These are phyloP conservation scores for Holacanthus passer DNA, from an alignment of 2,113 vertebrate species.

Conservation along the genomic window DNA sequence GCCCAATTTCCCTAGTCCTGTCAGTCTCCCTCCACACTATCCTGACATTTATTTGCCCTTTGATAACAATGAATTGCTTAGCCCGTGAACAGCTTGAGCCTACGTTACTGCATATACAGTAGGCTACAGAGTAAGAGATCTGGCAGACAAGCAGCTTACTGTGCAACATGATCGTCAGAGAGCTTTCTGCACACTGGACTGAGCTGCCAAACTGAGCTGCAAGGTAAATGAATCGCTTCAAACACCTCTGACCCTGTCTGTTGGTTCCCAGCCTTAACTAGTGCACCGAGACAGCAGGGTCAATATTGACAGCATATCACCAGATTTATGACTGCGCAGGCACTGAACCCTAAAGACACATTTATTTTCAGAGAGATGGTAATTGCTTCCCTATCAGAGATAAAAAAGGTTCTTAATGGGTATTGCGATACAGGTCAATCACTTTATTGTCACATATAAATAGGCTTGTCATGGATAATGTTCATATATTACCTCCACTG, in stretches of 20 bases:
- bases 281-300: slow-evolving; percentile 22
- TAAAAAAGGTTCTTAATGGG: slow-evolving; percentile 65
- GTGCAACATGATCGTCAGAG: neutral
- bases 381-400: slow-evolving; percentile 57
- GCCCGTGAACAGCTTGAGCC: slow-evolving; percentile 6
- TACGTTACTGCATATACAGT: neutral
- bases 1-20: neutral
- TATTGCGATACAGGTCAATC: slow-evolving; percentile 31
- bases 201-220: neutral
- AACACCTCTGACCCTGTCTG: slow-evolving; percentile 4
- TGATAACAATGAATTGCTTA: slow-evolving; percentile 11
- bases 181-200: neutral
- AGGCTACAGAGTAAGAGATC: slow-evolving; percentile 4
- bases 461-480: slow-evolving; percentile 51
- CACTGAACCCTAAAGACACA: slow-evolving; percentile 53
- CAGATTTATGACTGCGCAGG: slow-evolving; percentile 55
- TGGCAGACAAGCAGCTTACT: slow-evolving; percentile 17
- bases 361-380: slow-evolving; percentile 54
- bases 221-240: slow-evolving; percentile 38
- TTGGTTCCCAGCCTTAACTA: slow-evolving; percentile 1
- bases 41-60: slow-evolving; percentile 29
- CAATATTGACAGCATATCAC: slow-evolving; percentile 55
- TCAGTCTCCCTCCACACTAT: neutral
- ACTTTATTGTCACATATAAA: slow-evolving; percentile 53
- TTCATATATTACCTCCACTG: slow-evolving; percentile 12